A percentile compares a stretch with the other conserved stretches of the same genome.
Evolutionary conservation across 2,888 invertebrate genomes (phyloP).

Genomic region (Heteromyza rotundicornis): DNA sequence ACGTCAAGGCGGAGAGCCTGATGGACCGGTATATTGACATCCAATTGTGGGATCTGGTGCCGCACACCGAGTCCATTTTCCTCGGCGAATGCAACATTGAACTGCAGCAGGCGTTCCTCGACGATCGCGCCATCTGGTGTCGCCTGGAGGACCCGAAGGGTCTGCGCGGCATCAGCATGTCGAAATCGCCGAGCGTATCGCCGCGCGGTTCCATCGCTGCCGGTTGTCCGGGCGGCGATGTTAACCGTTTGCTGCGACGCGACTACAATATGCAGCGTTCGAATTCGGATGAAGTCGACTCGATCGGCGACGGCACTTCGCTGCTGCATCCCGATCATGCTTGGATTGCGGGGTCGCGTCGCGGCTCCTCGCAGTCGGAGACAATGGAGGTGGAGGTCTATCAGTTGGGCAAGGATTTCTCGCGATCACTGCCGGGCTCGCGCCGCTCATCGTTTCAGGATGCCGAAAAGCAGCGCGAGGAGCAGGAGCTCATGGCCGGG

Average conservation of each 20-base stretch:
- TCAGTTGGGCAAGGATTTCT: slow-evolving; percentile 84
- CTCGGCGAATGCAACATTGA: slow-evolving; percentile 78
- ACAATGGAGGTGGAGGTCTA: slow-evolving; percentile 85
- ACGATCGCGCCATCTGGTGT: slow-evolving; percentile 90
- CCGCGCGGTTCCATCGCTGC: slow-evolving; percentile 76
- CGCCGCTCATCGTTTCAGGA: slow-evolving; percentile 82
- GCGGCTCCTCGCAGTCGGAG: slow-evolving; percentile 90
- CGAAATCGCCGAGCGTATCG: slow-evolving; percentile 77
- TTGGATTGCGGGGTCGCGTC: slow-evolving; percentile 77
- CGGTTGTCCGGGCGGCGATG: slow-evolving; percentile 67
- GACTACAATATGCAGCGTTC: slow-evolving; percentile 80
- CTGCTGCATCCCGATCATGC: slow-evolving; percentile 87
- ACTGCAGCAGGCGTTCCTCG: slow-evolving; percentile 77
- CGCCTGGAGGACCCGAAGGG: slow-evolving; percentile 80
- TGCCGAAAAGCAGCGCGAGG: slow-evolving; percentile 69
- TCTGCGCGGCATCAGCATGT: slow-evolving; percentile 65
- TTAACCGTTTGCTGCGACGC: slow-evolving; percentile 71
- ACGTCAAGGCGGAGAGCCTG: slow-evolving; percentile 78
- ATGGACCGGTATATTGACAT: slow-evolving; percentile 83
- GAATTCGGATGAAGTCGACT: slow-evolving; percentile 77
- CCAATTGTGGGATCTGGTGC: slow-evolving; percentile 86
- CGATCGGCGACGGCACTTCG: slow-evolving; percentile 77
- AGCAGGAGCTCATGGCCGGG: slow-evolving; percentile 58
- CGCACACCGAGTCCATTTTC: slow-evolving; percentile 81
- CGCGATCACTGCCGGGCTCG: slow-evolving; percentile 83